Evolutionary conservation across 1,140 invertebrate genomes (phyloP).

Genomic region (Drosophila littoralis): DNA sequence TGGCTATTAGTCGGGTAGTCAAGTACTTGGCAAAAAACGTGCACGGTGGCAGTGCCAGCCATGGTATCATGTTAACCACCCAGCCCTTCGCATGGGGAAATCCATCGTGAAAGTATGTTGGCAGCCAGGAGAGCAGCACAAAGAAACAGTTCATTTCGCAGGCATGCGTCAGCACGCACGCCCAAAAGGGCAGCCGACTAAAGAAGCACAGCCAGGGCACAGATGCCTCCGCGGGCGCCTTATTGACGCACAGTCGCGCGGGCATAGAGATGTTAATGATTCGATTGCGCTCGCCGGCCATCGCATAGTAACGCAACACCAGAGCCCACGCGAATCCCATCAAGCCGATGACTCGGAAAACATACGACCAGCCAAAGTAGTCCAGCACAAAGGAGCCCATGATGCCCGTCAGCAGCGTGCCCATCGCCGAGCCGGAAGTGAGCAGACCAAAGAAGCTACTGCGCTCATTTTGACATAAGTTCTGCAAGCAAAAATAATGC

Average conservation of each 20-base stretch:
- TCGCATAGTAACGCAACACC: constrained; percentile 80
- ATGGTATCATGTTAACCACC: constrained; percentile 91
- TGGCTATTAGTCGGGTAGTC: constrained; percentile 87
- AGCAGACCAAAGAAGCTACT: constrained; percentile 89
- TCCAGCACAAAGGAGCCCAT: constrained; percentile 89
- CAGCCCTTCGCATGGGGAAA: constrained; percentile 88
- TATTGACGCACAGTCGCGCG: constrained; percentile 67
- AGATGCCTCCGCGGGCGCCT: constrained; percentile 53
- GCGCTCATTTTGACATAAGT: constrained; percentile 87
- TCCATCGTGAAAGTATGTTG: constrained; percentile 91
- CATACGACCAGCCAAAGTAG: constrained; percentile 88
- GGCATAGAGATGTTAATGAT: constrained; percentile 81
- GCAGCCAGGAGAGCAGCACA: constrained; percentile 90
- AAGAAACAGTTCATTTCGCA: constrained; percentile 92
- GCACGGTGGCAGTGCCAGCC: constrained; percentile 88
- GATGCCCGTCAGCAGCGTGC: constrained; percentile 89
- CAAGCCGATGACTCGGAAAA: constrained; percentile 89
- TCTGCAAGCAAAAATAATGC: constrained; percentile 43
- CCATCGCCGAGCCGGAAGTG: constrained; percentile 88
- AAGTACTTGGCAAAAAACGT: constrained; percentile 88
- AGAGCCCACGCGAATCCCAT: constrained; percentile 81
- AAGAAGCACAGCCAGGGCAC: constrained; percentile 83
- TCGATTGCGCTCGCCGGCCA: constrained; percentile 75
- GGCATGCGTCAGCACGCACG: constrained; percentile 89
- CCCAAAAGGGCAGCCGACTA: constrained; percentile 85